Evolutionary conservation across 2,888 invertebrate species (phyloP).

Genomic region (Emesis furor): DNA sequence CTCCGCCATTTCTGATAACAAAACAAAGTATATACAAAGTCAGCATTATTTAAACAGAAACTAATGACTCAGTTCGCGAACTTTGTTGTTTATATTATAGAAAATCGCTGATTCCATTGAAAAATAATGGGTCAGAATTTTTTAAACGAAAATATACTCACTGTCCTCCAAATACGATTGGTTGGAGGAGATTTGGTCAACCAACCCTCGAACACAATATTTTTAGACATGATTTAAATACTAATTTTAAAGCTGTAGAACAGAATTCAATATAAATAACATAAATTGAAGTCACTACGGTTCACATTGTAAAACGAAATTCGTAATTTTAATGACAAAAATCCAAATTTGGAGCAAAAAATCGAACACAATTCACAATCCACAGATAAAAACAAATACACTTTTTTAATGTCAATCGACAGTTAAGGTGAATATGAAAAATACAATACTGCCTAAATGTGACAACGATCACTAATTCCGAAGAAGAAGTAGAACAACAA

Average conservation of each 20-base stretch:
- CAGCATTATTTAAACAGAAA: neutral
- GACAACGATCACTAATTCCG: no score
- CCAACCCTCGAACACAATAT: slow-evolving; percentile 98
- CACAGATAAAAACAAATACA: slow-evolving; percentile 39
- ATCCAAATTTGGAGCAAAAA: slow-evolving; percentile 36
- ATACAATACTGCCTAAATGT: no score
- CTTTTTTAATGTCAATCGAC: neutral
- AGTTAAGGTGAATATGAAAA: no score
- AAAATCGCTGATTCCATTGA: neutral
- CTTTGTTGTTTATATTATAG: slow-evolving; percentile 20
- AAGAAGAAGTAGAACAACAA: no score
- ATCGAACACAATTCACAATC: slow-evolving; percentile 12
- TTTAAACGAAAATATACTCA: slow-evolving; percentile 91
- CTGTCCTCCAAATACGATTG: slow-evolving; percentile 98
- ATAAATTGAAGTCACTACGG: slow-evolving; percentile 33
- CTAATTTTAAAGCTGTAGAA: slow-evolving; percentile 78
- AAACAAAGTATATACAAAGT: slow-evolving; percentile 19
- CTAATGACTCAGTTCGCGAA: slow-evolving; percentile 6
- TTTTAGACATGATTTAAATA: slow-evolving; percentile 88
- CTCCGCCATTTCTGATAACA: slow-evolving; percentile 97
- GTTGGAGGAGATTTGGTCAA: slow-evolving; percentile 98
- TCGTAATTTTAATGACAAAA: slow-evolving; percentile 1
- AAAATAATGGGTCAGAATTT: slow-evolving; percentile 4
- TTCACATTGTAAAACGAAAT: slow-evolving; percentile 14
- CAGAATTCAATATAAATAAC: slow-evolving; percentile 78